Evolutionary conservation across 2,797 vertebrate species (phyloP).

Genomic region (Chlorospingus flavigularis): DNA sequence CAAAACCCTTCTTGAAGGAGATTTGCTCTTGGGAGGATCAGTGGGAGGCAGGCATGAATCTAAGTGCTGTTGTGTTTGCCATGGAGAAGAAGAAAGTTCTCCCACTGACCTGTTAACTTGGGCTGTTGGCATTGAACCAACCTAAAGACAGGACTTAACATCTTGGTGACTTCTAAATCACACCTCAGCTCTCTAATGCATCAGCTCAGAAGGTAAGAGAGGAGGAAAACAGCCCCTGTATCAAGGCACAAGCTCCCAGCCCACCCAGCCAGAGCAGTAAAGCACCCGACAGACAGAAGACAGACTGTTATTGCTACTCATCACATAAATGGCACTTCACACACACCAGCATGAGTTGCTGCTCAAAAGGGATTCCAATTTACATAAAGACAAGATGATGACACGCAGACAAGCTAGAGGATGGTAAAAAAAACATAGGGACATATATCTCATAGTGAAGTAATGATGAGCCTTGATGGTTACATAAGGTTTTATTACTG

Average conservation of each 20-base stretch:
- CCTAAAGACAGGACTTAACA: not conserved
- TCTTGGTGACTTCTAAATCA: not conserved
- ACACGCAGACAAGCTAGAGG: not conserved
- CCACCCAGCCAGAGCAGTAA: not conserved
- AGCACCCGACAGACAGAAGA: not conserved
- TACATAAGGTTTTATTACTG: slow-evolving; percentile 38
- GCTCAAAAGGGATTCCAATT: slow-evolving; percentile 41
- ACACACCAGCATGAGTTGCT: not conserved
- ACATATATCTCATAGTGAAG: not conserved
- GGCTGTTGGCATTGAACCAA: not conserved
- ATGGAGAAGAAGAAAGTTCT: not conserved
- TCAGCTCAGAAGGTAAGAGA: not conserved
- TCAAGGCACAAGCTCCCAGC: not conserved
- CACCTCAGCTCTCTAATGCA: not conserved
- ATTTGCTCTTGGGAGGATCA: not conserved
- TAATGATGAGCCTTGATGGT: not conserved
- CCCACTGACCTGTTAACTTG: not conserved
- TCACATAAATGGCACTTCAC: slow-evolving; percentile 19
- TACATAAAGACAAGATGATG: slow-evolving; percentile 45
- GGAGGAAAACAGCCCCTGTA: not conserved
- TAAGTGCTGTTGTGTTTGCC: not conserved
- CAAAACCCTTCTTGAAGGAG: not conserved
- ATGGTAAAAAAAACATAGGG: not conserved
- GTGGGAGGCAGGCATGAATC: not conserved
- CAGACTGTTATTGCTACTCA: not conserved